Conservation (phyloP, 2,113 vertebrate genomes). For the Anthoscopus minutus region DNA sequence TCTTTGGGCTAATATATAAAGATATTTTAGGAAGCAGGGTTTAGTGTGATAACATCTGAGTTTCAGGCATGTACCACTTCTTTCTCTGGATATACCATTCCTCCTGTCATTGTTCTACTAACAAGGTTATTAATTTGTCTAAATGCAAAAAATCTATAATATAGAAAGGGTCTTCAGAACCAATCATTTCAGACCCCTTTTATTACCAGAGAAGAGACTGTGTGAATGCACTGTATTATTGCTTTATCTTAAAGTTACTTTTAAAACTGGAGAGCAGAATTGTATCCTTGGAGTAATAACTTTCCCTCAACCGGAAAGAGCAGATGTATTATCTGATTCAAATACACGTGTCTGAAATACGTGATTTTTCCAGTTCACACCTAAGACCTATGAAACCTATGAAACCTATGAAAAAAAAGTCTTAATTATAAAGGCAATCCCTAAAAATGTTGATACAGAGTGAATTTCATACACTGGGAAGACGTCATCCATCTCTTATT, state of each 20-base stretch:
- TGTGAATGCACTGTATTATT: not conserved
- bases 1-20: not conserved
- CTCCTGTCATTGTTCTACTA: not conserved
- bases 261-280: not conserved
- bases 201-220: not conserved
- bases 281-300: not conserved
- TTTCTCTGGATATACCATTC: not conserved
- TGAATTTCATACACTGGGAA: not conserved
- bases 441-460: not conserved
- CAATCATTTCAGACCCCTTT: rapidly evolving
- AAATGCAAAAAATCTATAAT: not conserved
- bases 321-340: not conserved
- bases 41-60: not conserved
- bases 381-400: not conserved
- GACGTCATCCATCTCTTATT: not conserved
- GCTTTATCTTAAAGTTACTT: not conserved
- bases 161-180: not conserved
- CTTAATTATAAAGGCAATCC: not conserved
- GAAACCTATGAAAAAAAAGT: not conserved
- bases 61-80: not conserved
- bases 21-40: not conserved
- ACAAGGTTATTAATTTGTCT: not conserved
- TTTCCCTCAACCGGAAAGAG: not conserved
- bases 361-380: not conserved
- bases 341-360: not conserved